Conservation (phyloP, 2,888 invertebrate genomes). For the Macrophya alboannulata region DNA sequence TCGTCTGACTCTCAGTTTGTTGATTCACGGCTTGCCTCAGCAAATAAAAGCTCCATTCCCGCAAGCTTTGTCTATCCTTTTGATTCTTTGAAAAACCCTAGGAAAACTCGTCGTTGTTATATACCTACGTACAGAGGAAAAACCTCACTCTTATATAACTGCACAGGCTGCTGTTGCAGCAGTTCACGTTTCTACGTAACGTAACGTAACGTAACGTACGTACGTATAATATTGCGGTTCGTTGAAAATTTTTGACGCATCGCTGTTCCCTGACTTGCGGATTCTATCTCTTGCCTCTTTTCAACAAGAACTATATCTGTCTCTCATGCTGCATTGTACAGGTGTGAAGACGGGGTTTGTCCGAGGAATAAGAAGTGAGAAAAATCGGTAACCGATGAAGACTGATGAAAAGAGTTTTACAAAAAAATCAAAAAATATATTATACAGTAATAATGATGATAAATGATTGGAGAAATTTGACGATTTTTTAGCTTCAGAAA, state of each 20-base stretch:
- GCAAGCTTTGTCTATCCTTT: slow-evolving; percentile 46
- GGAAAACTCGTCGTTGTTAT: neutral
- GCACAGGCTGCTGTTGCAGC: neutral
- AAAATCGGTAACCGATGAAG: neutral
- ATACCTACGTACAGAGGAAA: neutral
- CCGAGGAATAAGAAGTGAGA: neutral
- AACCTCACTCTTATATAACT: neutral
- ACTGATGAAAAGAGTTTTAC: neutral
- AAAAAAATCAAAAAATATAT: neutral
- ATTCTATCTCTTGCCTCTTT: neutral
- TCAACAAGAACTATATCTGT: neutral
- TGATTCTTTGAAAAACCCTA: neutral
- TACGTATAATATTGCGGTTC: neutral
- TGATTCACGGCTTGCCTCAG: slow-evolving; percentile 50
- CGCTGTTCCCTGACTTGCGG: neutral
- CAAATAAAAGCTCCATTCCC: slow-evolving; percentile 48
- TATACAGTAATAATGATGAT: no score
- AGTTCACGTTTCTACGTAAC: neutral
- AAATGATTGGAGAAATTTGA: neutral
- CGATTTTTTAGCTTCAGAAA: neutral
- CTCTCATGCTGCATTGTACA: neutral
- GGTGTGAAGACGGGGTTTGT: neutral
- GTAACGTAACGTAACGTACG: neutral
- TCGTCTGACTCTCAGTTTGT: slow-evolving; percentile 48
- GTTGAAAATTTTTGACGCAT: slow-evolving; percentile 16